A percentile compares a stretch with the other conserved stretches of the same genome.
phyloP scores from a whole-genome alignment of 1,140 invertebrate species.

The Aporrectodea caliginosa region DNA sequence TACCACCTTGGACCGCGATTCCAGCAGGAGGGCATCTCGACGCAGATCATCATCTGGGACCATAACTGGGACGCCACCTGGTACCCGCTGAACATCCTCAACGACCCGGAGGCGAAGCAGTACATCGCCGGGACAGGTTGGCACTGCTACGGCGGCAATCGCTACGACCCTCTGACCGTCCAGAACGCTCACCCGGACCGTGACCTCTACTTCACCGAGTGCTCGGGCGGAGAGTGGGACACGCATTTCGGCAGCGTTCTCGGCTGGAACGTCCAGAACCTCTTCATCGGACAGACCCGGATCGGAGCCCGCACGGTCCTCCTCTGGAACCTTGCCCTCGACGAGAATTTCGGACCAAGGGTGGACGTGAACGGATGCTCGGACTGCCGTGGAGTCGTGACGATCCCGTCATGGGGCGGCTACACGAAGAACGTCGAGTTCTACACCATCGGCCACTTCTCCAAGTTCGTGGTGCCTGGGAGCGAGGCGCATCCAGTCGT shows the following conservation, averaged over 20 bases:
- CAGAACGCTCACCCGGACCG: slow-evolving; percentile 35
- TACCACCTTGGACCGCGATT: slow-evolving; percentile 37
- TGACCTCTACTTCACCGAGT: slow-evolving; percentile 38
- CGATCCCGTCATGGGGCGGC: slow-evolving; percentile 25
- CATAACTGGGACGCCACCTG: slow-evolving; percentile 36
- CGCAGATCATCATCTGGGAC: slow-evolving; percentile 39
- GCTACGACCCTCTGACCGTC: slow-evolving; percentile 31
- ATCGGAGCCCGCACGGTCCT: slow-evolving; percentile 36
- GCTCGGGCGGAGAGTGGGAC: slow-evolving; percentile 35
- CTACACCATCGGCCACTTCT: slow-evolving; percentile 38
- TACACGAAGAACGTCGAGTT: slow-evolving; percentile 38
- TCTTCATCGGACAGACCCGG: slow-evolving; percentile 39
- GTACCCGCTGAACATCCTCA: slow-evolving; percentile 36
- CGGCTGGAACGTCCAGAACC: slow-evolving; percentile 31
- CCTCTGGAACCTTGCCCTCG: slow-evolving; percentile 41
- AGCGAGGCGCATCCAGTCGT: slow-evolving; percentile 36
- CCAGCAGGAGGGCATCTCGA: slow-evolving; percentile 33
- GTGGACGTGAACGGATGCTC: slow-evolving; percentile 34
- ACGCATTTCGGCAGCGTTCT: slow-evolving; percentile 32
- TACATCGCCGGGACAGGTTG: slow-evolving; percentile 38
- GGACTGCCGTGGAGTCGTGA: slow-evolving; percentile 39
- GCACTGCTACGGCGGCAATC: slow-evolving; percentile 39
- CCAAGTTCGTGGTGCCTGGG: slow-evolving; percentile 37
- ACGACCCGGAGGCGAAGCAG: slow-evolving; percentile 33
- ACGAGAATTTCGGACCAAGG: slow-evolving; percentile 37